Evolutionary conservation across 1,140 invertebrate species (phyloP).

Genomic region (Meloidogyne exigua): DNA sequence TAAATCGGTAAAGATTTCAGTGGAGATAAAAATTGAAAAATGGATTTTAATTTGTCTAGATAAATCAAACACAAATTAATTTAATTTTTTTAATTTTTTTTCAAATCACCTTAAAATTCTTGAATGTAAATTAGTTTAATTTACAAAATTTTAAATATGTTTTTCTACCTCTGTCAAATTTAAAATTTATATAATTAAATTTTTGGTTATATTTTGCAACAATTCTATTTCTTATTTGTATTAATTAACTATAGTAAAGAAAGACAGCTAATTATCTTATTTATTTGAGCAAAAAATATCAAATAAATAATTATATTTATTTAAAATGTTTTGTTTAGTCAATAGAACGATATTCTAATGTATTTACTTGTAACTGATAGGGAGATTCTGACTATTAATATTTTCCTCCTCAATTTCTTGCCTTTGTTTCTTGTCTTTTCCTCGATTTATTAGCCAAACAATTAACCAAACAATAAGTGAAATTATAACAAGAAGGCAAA

Average conservation of each 20-base stretch:
- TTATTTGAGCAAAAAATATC: background rate
- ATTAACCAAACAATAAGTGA: constrained; percentile 16
- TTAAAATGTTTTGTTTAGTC: background rate
- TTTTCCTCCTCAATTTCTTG: background rate
- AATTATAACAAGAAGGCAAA: constrained; percentile 24
- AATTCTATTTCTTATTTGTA: no score
- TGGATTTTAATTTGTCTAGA: background rate
- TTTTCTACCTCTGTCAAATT: no score
- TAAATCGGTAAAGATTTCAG: constrained; percentile 3
- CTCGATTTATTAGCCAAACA: constrained; percentile 17
- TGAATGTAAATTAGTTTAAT: no score
- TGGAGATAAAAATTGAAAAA: constrained; percentile 5
- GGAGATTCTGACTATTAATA: background rate
- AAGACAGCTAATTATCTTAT: no score
- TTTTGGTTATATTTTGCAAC: no score
- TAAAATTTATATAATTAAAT: no score
- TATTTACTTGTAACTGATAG: background rate
- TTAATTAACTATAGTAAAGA: no score
- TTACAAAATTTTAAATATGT: no score
- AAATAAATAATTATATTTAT: background rate
- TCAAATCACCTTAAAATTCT: no score
- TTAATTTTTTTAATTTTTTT: no score
- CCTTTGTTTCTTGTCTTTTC: constrained; percentile 17
- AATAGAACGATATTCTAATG: background rate
- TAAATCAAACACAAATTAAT: background rate